Percentiles rank a stretch among this genome's conserved stretches.
Evolutionary conservation across 1,140 invertebrate species (phyloP).

Genomic region (Saccostrea glomerata): DNA sequence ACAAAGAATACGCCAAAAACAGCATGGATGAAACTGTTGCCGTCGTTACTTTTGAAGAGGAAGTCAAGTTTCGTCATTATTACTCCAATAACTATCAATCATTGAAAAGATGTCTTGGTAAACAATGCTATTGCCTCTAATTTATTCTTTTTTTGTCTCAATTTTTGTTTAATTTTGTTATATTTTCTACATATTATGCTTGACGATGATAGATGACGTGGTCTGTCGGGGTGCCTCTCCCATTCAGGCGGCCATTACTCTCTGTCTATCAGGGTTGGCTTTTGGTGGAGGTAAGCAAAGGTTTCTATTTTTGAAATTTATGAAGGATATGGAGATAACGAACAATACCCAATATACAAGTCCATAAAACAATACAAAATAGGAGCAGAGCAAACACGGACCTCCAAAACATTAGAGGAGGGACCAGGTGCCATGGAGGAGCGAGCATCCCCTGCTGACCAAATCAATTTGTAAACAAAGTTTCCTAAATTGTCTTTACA

Average conservation of each 20-base stretch:
- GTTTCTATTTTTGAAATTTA: background rate
- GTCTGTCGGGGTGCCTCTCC: background rate
- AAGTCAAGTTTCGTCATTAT: background rate
- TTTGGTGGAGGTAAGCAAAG: background rate
- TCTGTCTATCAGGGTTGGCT: background rate
- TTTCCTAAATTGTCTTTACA: background rate
- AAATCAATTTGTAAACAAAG: too few relatives aligned
- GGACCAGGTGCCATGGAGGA: too few relatives aligned
- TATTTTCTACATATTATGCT: background rate
- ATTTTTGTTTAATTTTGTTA: background rate
- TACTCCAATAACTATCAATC: background rate
- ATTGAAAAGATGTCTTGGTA: background rate
- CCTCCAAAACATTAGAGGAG: too few relatives aligned
- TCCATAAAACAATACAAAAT: too few relatives aligned
- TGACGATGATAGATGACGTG: background rate
- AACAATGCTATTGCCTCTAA: too few relatives aligned
- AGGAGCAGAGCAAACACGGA: background rate
- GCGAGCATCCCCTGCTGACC: too few relatives aligned
- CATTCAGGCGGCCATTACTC: background rate
- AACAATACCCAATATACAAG: too few relatives aligned
- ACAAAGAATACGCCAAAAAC: too few relatives aligned
- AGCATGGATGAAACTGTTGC: background rate
- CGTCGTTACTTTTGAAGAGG: background rate
- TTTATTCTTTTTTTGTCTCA: background rate
- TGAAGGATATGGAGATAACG: too few relatives aligned